Evolutionary conservation across 2,113 vertebrate genomes (phyloP), one percentile per base, ranked within the genome.

Genomic region (Gorilla gorilla): DNA sequence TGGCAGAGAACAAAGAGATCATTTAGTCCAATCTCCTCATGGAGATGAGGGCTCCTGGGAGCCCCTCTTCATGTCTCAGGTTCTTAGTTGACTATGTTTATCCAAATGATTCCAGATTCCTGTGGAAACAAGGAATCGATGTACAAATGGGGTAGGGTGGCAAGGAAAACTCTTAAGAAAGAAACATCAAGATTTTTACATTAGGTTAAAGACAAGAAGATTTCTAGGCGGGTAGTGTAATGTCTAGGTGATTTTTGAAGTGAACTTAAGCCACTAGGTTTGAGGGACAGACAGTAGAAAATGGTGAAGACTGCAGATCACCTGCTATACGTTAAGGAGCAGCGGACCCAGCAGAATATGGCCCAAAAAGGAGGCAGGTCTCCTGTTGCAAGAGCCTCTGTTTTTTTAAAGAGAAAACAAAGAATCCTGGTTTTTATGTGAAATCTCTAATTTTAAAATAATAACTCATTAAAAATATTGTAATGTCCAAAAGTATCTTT

Each of bases 361-460:
- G 59, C 4, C 50, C 6, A 32, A 3, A 50, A 70, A 0, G 8
- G 18, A 10, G 6, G 38, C 9, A 27, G 3, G 17, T 32, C 9
- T 48, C 6, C 18, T 32, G 5, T 32, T 35, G 3, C 13, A 43
- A 82, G 22, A 84, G 5, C 5, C 32, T 72, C 40, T 72, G 18
- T 3, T 80, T 94, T 73, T 61, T 75, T 55, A 80, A 55, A 30
- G 45, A 94, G 43, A 93, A 94, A 59, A 22, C 32, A 18, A 25
- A 80, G 27, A 68, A 32, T 48, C 6, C 27, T 73, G 13, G 68
- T 43, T 70, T 95, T 94, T 76, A 72, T 50, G 45, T 43, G 14
- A 92, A 70, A 95, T 20, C 30, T 89, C 68, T 73, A 16, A 89
- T 83, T 89, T 93, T 90, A 73, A 84, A 95, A 93, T 66, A 12